Evolutionary conservation across 2,113 vertebrate species (phyloP).

Genomic region (Xyliphius kryptos): DNA sequence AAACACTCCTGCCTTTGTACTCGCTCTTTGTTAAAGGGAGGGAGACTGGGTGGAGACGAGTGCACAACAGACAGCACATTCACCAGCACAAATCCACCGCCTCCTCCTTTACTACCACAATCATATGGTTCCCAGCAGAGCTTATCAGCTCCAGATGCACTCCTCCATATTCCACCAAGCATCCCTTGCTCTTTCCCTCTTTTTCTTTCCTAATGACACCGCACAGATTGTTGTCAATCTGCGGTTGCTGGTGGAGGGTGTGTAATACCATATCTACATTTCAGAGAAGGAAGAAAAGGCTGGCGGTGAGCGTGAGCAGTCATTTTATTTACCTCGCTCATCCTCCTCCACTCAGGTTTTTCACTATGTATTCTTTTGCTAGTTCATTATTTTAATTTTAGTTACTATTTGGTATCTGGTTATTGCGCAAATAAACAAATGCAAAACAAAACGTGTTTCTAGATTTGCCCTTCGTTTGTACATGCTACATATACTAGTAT

Average conservation of each 20-base stretch:
- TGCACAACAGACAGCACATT: slow-evolving; percentile 56
- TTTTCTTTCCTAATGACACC: slow-evolving; percentile 71
- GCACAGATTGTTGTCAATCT: slow-evolving; percentile 88
- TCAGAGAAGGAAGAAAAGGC: slow-evolving; percentile 65
- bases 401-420: too few species aligned
- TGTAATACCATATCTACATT: slow-evolving; percentile 78
- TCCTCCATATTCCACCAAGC: slow-evolving; percentile 71
- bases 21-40: slow-evolving; percentile 39
- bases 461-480: too few species aligned
- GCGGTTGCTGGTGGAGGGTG: slow-evolving; percentile 79
- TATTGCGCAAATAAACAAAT: too few species aligned
- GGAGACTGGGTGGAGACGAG: slow-evolving; percentile 37
- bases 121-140: slow-evolving; percentile 79
- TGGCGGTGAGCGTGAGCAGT: slow-evolving; percentile 47
- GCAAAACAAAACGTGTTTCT: too few species aligned
- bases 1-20: slow-evolving; percentile 48
- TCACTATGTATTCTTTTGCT: too few species aligned
- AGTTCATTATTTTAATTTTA: too few species aligned
- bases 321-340: too few species aligned
- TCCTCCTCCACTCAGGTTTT: too few species aligned
- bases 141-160: slow-evolving; percentile 88
- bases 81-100: slow-evolving; percentile 48
- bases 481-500: too few species aligned
- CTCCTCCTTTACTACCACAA: slow-evolving; percentile 55
- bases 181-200: slow-evolving; percentile 54